A percentile compares a stretch with the other conserved stretches of the same genome.
Conservation (phyloP, 2,797 vertebrate species). For the Diceros bicornis region DNA sequence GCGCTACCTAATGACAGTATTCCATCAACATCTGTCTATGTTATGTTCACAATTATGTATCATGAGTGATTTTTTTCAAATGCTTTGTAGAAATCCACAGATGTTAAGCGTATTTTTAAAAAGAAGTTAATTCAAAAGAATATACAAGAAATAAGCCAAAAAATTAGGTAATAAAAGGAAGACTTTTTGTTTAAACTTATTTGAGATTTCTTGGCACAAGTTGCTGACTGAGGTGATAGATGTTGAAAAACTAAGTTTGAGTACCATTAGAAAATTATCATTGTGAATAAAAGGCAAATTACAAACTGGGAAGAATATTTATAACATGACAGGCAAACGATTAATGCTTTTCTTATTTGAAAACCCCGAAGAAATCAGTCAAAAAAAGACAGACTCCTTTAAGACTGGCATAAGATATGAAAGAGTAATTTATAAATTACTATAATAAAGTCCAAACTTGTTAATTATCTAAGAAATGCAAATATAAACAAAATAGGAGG, state of each 20-base stretch:
- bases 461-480: slow-evolving; percentile 40
- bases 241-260: background rate
- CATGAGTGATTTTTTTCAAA: background rate
- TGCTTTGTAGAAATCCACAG: background rate
- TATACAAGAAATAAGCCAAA: background rate
- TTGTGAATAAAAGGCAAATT: slow-evolving; percentile 47
- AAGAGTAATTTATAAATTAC: slow-evolving; percentile 26
- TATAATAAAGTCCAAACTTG: background rate
- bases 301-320: background rate
- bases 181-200: background rate
- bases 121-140: background rate
- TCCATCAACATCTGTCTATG: background rate
- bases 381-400: slow-evolving; percentile 12
- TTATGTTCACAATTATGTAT: background rate
- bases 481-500: background rate
- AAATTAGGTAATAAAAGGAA: background rate
- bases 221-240: background rate
- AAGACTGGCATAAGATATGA: background rate
- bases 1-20: fast-evolving
- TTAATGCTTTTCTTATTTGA: slow-evolving; percentile 44
- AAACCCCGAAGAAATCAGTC: slow-evolving; percentile 21
- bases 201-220: slow-evolving; percentile 42
- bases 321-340: background rate
- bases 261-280: slow-evolving; percentile 57
- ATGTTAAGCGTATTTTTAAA: background rate